Conservation (phyloP, 2,797 vertebrate genomes). For the Paratrypauchen microcephalus region DNA sequence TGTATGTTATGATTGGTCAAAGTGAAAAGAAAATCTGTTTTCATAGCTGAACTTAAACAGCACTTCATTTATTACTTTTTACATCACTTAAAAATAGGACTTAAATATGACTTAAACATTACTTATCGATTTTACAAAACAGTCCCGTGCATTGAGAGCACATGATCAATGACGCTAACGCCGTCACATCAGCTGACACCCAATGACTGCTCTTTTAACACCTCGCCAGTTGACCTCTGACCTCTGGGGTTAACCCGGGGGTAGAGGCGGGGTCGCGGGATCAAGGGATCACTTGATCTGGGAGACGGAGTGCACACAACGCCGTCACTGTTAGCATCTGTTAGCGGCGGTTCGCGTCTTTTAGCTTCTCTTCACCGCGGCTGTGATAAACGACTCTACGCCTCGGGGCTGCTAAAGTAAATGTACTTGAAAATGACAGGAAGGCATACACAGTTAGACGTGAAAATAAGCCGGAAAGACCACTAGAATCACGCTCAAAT, state of each 20-base stretch:
- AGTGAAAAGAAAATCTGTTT: no score
- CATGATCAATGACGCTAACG: neutral
- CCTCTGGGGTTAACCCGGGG: slow-evolving; percentile 40
- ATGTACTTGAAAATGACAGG: slow-evolving; percentile 54
- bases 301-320: slow-evolving; percentile 46
- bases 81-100: neutral
- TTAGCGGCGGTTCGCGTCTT: slow-evolving; percentile 17
- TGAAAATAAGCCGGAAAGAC: slow-evolving; percentile 62
- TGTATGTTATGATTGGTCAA: no score
- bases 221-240: slow-evolving; percentile 49
- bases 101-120: neutral
- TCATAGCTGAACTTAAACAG: neutral
- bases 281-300: slow-evolving; percentile 58
- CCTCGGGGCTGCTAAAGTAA: slow-evolving; percentile 56
- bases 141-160: neutral
- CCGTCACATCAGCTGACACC: slow-evolving; percentile 17
- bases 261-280: slow-evolving; percentile 45
- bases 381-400: slow-evolving; percentile 52
- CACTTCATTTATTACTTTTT: neutral
- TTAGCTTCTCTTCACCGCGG: slow-evolving; percentile 5
- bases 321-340: slow-evolving; percentile 40
- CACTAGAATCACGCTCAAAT: neutral
- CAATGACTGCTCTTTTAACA: slow-evolving; percentile 38
- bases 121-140: neutral
- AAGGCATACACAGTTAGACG: slow-evolving; percentile 26